Percentiles rank a stretch among this genome's conserved stretches.
These are phyloP conservation scores for Micrasema longulum DNA, from an alignment of 1,140 invertebrate species.

Conservation along the genomic window DNA sequence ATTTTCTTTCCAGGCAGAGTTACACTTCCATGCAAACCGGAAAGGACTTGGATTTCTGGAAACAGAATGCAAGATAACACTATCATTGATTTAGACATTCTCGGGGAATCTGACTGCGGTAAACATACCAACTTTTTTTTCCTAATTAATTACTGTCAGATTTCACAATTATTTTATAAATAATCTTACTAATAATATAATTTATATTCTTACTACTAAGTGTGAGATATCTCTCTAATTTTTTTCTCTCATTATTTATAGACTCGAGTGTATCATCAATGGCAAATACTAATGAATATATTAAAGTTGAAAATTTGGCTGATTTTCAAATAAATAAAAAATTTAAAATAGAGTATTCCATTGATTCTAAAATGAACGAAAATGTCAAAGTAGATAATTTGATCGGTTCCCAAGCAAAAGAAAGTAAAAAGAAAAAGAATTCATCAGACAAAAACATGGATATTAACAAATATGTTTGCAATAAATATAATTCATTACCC, in stretches of 20 bases:
- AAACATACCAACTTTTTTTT: not conserved
- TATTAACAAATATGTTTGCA: not conserved
- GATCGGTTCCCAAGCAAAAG: not conserved
- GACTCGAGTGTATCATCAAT: constrained; percentile 5
- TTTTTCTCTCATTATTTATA: constrained; percentile 14
- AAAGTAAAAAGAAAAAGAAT: not conserved
- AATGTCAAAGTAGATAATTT: not conserved
- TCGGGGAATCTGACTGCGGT: constrained; percentile 17
- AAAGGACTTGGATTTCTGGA: not conserved
- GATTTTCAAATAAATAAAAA: too few species aligned
- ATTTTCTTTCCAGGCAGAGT: constrained; percentile 22
- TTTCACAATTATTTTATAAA: too few species aligned
- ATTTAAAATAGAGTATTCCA: too few species aligned
- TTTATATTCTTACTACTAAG: too few species aligned
- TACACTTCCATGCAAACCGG: constrained; percentile 2
- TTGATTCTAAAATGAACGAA: too few species aligned
- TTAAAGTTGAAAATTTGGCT: not conserved
- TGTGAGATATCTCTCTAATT: not conserved
- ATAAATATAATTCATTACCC: constrained; percentile 52
- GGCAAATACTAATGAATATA: not conserved
- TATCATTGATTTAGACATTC: constrained; percentile 26
- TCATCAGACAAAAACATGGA: not conserved
- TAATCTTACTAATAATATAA: too few species aligned
- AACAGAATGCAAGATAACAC: not conserved
- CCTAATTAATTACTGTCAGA: too few species aligned